Base-by-base conservation (phyloP, 2,797 vertebrate species). In the Psittacula echo region DNA sequence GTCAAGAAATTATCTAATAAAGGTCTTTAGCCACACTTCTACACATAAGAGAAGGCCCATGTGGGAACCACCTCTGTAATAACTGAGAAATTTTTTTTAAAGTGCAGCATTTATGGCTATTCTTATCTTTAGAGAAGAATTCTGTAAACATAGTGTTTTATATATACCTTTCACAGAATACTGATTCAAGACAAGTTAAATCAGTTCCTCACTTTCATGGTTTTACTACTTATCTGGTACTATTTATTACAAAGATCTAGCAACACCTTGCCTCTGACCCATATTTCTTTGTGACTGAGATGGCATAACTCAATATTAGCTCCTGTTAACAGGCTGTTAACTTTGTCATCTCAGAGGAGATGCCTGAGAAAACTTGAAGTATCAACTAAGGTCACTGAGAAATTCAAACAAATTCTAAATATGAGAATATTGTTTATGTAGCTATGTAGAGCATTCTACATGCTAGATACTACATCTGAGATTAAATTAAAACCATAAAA, bases 401-500 rank as follows among this genome's bases (percentile, higher is more conserved):
- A 85, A 97, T 45, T 60, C 56, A 70, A 78, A 86, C 58, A 32
- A 82, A 91, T 39, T 91, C 34, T 92, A 32, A 75, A 90, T 92
- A 73, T 56, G 54, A 87, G 84, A 93, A 84, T 88, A 92, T 68
- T 90, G 41, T 93, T 96, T 93, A 90, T 13, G 54, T 72, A 87
- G n/a, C 54, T 90, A 32, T 37, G 23, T 65, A 88, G 47, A 89
- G 32, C 78, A 87, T 94, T 92, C 71, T 92, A 74, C 32, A 74
- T 93, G 73, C 67, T 96, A 88, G 75, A 76, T 92, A 77, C 71
- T 89, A 75, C 92, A 96, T 87, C 81, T 65, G 60, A 68, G 68
- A 62, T 34, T 65, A 87, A 92, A 93, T 96, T 87, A 96, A 97
- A 95, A 60, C 66, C 62, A 93, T 94, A 77, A 95, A 96, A 94